Evolutionary conservation across 2,888 invertebrate genomes (phyloP).

Genomic region (Eristalis pertinax): DNA sequence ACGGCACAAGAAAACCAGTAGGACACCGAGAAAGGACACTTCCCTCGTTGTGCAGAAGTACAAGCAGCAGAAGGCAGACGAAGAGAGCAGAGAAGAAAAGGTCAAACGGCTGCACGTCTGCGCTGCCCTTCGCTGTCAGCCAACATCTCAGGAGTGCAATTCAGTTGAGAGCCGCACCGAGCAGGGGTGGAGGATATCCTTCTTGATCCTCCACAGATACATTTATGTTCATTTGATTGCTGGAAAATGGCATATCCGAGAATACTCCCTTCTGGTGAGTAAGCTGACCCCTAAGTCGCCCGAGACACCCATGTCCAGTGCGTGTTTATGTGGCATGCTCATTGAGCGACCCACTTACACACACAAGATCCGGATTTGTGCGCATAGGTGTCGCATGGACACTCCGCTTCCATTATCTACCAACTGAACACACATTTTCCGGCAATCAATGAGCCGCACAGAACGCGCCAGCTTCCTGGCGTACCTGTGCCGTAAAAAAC

Average conservation of each 20-base stretch:
- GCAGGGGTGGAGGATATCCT: conserved; percentile 26
- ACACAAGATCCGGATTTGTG: conserved; percentile 58
- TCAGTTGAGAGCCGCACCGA: conserved; percentile 44
- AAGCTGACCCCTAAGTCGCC: conserved; percentile 71
- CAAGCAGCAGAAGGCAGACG: conserved; percentile 16
- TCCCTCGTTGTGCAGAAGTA: conserved; percentile 26
- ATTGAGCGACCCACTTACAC: conserved; percentile 45
- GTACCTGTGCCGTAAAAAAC: conserved; percentile 61
- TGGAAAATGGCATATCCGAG: conserved; percentile 42
- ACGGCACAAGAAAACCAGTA: conserved; percentile 41
- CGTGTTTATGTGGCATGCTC: background rate
- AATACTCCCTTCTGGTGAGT: conserved; percentile 52
- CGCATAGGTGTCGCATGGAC: conserved; percentile 59
- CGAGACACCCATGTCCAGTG: conserved; percentile 37
- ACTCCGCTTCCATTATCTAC: conserved; percentile 53
- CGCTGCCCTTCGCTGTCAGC: conserved; percentile 40
- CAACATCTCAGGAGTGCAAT: conserved; percentile 53
- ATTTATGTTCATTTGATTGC: conserved; percentile 72
- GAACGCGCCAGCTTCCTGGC: conserved; percentile 10
- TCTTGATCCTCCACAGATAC: conserved; percentile 66
- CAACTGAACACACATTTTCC: conserved; percentile 63
- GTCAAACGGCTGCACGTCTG: conserved; percentile 71
- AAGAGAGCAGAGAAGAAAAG: conserved; percentile 40
- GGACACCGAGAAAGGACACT: conserved; percentile 54
- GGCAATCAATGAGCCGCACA: conserved; percentile 44